Evolutionary conservation across 2,113 vertebrate genomes (phyloP), one percentile per base, ranked within the genome.

Genomic region (Ammodytes dubius): DNA sequence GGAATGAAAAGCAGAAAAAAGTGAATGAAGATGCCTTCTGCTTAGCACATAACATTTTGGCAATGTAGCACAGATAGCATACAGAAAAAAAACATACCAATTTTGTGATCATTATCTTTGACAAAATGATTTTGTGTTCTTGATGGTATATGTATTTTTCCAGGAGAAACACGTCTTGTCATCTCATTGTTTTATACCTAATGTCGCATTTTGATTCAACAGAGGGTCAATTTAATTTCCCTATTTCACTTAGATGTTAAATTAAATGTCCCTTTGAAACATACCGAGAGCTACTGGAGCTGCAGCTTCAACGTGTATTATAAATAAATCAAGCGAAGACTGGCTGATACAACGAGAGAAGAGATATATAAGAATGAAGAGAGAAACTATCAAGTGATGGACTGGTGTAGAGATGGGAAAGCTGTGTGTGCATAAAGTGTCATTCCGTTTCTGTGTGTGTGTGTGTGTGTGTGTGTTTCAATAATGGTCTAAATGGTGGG

Each of bases 401-500:
- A 92, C 80, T 83, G 81, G 59, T 86, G 72, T 63, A 79, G 70
- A 78, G 83, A 90, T 87, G 73, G 85, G 81, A 79, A 56, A 88
- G 53, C 89, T 88, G 91, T 92, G 77, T 75, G 68, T 78, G 50
- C 74, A 88, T 95, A 94, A 93, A 92, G 82, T 86, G 91, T 91
- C 89, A 87, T 88, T 87, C 66, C 89, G 85, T 81, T 74, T 70
- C 63, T 59, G 54, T 73, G 57, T 47, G 49, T 59, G 43, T 87
- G 89, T 91, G 65, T 70, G 64, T 76, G 47, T 63, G 59, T 83
- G 81, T 83, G 87, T 81, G 85, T 90, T 82, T 84, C 82, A 84
- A 87, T 90, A 95, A 94, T 93, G 88, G 92, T 91, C 91, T 93
- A 94, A 94, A 95, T 94, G 93, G 85, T 77, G 82, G 89, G 82